Percentiles rank a stretch among this genome's conserved stretches.
Evolutionary conservation across 2,888 invertebrate genomes (phyloP).

Genomic region (Halictus quadricinctus): DNA sequence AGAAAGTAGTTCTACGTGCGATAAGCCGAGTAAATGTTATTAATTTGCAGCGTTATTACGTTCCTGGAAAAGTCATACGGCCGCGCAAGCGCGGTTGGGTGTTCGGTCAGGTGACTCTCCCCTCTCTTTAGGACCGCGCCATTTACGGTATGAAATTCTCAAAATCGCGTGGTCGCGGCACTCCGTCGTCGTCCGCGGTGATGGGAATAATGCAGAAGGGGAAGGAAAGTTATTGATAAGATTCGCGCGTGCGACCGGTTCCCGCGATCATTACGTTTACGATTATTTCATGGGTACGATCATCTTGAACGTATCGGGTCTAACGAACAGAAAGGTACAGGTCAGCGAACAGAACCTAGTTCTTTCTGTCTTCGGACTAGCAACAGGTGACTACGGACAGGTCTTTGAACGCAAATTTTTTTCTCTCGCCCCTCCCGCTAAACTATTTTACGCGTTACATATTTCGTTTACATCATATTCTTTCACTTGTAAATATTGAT

Average conservation of each 20-base stretch:
- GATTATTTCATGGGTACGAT: constrained; percentile 44
- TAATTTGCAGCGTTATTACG: neutral
- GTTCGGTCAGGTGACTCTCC: constrained; percentile 68
- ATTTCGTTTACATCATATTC: constrained; percentile 49
- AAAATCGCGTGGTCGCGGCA: constrained; percentile 70
- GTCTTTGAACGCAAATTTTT: constrained; percentile 39
- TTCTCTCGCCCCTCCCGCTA: constrained; percentile 51
- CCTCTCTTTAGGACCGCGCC: constrained; percentile 66
- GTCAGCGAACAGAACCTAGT: constrained; percentile 44
- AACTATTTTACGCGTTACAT: constrained; percentile 63
- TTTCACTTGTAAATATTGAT: constrained; percentile 8
- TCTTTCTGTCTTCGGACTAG: constrained; percentile 67
- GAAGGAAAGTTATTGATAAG: constrained; percentile 61
- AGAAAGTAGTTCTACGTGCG: neutral
- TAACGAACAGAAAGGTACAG: constrained; percentile 17
- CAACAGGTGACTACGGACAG: constrained; percentile 60
- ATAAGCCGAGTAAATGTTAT: no score
- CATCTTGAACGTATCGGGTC: neutral
- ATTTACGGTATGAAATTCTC: constrained; percentile 77
- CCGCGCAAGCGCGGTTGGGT: constrained; percentile 28
- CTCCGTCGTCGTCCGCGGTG: constrained; percentile 58
- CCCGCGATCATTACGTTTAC: constrained; percentile 50
- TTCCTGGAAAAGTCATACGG: constrained; percentile 26
- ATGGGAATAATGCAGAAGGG: constrained; percentile 44
- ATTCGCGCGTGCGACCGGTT: constrained; percentile 67